Conservation (phyloP, 2,888 invertebrate species). For the Apoda limacodes region DNA sequence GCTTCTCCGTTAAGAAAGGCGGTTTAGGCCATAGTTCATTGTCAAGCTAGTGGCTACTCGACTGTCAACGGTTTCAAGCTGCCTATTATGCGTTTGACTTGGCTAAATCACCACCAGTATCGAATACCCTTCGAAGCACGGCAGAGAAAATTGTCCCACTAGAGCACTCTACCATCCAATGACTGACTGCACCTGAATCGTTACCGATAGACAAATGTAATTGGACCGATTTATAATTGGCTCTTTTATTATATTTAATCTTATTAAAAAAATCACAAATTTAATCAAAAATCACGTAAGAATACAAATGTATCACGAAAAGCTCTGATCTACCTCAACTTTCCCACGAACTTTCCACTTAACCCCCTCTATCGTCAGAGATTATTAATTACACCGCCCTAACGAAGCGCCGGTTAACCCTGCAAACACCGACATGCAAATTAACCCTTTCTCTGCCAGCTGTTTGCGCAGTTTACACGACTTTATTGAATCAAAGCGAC, state of each 20-base stretch:
- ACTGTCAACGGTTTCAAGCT: too few species aligned
- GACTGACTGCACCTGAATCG: too few species aligned
- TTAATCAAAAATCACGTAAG: constrained; percentile 6
- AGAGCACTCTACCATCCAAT: too few species aligned
- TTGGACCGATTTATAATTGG: too few species aligned
- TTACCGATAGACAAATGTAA: too few species aligned
- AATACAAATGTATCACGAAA: constrained; percentile 20
- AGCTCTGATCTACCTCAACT: constrained; percentile 56
- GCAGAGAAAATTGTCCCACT: too few species aligned
- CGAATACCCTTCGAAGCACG: too few species aligned
- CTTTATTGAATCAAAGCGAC: constrained; percentile 63
- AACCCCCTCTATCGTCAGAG: constrained; percentile 28
- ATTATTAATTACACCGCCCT: constrained; percentile 59
- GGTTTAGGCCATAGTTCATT: too few species aligned
- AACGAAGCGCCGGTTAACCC: constrained; percentile 66
- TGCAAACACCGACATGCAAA: constrained; percentile 62
- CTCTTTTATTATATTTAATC: constrained; percentile 4
- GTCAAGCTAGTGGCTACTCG: too few species aligned
- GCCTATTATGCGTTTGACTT: too few species aligned
- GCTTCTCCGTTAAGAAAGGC: too few species aligned
- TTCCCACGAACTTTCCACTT: constrained; percentile 54
- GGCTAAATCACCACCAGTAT: too few species aligned
- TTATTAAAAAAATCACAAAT: constrained; percentile 2
- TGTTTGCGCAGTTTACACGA: constrained; percentile 58
- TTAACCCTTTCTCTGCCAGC: constrained; percentile 63